A percentile compares a stretch with the other conserved stretches of the same genome.
phyloP scores from a whole-genome alignment of 2,113 vertebrate genomes.

The Setophaga petechia region DNA sequence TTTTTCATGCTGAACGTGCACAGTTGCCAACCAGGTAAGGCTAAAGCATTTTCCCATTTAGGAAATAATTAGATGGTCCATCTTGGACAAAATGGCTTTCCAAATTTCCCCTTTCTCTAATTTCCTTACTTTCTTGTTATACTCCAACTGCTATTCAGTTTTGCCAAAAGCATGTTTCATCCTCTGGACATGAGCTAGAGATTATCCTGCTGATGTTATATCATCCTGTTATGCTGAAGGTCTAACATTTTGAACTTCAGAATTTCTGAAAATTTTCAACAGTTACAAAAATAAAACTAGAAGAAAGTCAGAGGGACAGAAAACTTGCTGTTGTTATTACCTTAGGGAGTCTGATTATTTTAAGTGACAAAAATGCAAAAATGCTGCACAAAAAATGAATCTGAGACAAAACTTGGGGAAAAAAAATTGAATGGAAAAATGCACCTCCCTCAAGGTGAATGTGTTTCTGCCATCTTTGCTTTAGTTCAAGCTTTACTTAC shows the following conservation, averaged over 20 bases:
- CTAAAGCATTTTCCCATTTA: constrained; percentile 48
- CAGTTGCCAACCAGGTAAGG: constrained; percentile 43
- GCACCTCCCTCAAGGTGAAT: not conserved
- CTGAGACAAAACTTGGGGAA: not conserved
- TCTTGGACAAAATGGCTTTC: not conserved
- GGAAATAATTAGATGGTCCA: constrained; percentile 52
- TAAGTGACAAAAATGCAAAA: not conserved
- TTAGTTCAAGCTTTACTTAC: not conserved
- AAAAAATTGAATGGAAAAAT: not conserved
- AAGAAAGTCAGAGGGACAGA: not conserved
- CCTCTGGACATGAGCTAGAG: not conserved
- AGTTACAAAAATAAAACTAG: not conserved
- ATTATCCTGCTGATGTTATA: not conserved
- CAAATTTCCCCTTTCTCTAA: constrained; percentile 18
- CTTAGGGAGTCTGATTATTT: not conserved
- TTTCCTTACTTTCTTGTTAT: not conserved
- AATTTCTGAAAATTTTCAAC: not conserved
- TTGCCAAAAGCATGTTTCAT: not conserved
- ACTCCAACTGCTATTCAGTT: not conserved
- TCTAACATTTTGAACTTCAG: not conserved
- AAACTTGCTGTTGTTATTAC: not conserved
- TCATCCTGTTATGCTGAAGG: not conserved
- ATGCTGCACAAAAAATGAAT: not conserved
- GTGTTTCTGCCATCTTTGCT: not conserved
- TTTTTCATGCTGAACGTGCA: constrained; percentile 18